Base-by-base conservation (phyloP, 92 coral and sea anemone species). In the Scolanthus callimorphus region DNA sequence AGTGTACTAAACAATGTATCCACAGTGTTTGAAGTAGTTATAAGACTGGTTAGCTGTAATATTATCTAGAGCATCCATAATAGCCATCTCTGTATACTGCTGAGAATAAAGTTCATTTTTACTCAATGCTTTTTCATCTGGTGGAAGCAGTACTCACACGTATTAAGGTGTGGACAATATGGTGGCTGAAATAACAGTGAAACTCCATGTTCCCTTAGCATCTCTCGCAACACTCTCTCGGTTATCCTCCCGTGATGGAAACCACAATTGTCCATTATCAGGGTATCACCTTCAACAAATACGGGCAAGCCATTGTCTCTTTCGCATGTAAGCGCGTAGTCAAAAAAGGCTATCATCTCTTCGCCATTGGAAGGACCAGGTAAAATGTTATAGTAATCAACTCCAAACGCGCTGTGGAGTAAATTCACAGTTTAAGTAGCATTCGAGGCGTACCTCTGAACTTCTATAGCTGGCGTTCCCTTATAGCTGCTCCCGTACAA, bases 201-300 rank as follows among this genome's bases (percentile, higher is more conserved):
- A 11, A 62, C 68, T 4, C 70, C 66, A 49, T 55, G 19, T 43
- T 25, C 55, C 25, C 25, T 73, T 20, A 75, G 58, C 78, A 82
- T 69, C 27, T 69, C 37, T 48, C 64, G 49, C 6, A 82, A 55
- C 2, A 51, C 22, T 55, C 31, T 49, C 45, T 74, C 83, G n/a
- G 76, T 57, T 22, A 56, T 26, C 38, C 34, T 49, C 23, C 74
- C 57, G 57, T 82, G 89, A 50, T 76, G 79, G 30, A 82, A 75
- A 1, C 79, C 83, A 55, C 89, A 82, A 20, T 75, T 82, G 65
- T 69, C 79, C 83, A 81, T 81, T 2, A 82, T 55, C 30, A 82
- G 28, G 6, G 59, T 51, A 49, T 82, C 83, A 25, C 56, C 82
- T 3, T 39, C 60, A 11, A 74, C 52, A 29, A 81, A 39, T 48